These are phyloP conservation scores for Psephotus haematonotus DNA, from an alignment of 2,113 vertebrate genomes.

Conservation along the genomic window DNA sequence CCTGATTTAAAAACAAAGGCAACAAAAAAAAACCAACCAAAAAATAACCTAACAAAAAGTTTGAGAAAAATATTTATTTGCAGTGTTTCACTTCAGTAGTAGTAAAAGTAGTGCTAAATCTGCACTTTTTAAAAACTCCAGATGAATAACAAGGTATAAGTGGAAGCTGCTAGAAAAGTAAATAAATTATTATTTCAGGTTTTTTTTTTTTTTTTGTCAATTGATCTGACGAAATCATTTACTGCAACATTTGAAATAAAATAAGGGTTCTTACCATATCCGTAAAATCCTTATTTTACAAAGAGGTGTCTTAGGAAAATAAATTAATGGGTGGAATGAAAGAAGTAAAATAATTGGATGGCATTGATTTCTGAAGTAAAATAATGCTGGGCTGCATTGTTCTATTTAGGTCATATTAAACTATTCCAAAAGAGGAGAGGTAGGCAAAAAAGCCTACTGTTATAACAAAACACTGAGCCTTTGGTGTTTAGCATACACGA, in stretches of 20 bases:
- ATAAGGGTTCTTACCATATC: background rate
- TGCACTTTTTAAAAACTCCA: background rate
- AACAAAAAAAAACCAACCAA: background rate
- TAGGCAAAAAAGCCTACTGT: background rate
- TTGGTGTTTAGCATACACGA: background rate
- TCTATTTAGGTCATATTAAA: background rate
- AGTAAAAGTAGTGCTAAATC: background rate
- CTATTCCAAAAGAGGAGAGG: background rate
- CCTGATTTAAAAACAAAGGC: background rate
- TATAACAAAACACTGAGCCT: background rate
- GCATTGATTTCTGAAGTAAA: background rate
- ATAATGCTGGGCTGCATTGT: background rate
- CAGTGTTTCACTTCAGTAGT: background rate
- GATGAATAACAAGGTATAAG: background rate
- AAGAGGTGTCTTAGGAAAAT: background rate
- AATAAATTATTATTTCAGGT: background rate
- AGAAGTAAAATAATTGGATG: background rate
- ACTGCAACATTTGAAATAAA: background rate
- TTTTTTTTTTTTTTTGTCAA: background rate
- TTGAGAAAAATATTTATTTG: background rate
- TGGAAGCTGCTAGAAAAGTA: background rate
- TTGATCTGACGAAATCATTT: background rate
- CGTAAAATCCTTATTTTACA: background rate
- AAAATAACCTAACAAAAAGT: background rate
- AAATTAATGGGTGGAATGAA: background rate